Evolutionary conservation across 2,797 vertebrate genomes (phyloP).

Genomic region (Periophthalmus magnuspinnatus): DNA sequence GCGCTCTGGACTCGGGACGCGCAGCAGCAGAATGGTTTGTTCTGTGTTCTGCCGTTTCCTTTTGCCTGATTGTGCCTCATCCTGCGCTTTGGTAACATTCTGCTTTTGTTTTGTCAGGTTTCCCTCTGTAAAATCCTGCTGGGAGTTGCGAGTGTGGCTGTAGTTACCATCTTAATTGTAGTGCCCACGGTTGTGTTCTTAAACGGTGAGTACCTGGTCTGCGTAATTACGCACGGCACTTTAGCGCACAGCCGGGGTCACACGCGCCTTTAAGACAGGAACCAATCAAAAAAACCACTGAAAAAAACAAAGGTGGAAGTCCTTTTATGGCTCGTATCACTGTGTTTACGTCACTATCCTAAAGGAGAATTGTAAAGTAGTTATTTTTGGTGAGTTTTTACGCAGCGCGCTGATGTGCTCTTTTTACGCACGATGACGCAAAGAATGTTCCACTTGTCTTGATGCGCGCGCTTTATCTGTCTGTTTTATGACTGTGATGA

Average conservation of each 20-base stretch:
- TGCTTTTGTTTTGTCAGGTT: slow-evolving; percentile 47
- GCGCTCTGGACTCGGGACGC: not conserved
- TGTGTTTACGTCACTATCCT: not conserved
- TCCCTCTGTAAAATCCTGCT: slow-evolving; percentile 67
- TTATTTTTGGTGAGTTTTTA: slow-evolving; percentile 6
- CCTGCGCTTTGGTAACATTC: not conserved
- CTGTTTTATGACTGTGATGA: slow-evolving; percentile 14
- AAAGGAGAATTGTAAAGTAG: not conserved
- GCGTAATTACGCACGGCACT: slow-evolving; percentile 49
- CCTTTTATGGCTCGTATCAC: not conserved
- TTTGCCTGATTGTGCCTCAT: not conserved
- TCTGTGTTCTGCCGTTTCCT: not conserved
- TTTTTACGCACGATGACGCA: slow-evolving; percentile 18
- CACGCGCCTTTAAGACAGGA: not conserved
- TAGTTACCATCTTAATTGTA: slow-evolving; percentile 70
- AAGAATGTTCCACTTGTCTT: slow-evolving; percentile 11
- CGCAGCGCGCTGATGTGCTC: not conserved
- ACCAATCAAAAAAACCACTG: too few species aligned
- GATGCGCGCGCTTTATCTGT: slow-evolving; percentile 13
- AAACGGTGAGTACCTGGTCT: slow-evolving; percentile 66
- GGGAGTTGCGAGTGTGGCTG: slow-evolving; percentile 57
- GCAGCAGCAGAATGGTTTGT: slow-evolving; percentile 52
- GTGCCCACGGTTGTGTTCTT: slow-evolving; percentile 74
- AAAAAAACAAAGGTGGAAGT: not conserved
- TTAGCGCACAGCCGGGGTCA: not conserved